Evolutionary conservation across 2,888 invertebrate genomes (phyloP), one percentile per base, ranked within the genome.

Genomic region (Emmelina monodactyla): DNA sequence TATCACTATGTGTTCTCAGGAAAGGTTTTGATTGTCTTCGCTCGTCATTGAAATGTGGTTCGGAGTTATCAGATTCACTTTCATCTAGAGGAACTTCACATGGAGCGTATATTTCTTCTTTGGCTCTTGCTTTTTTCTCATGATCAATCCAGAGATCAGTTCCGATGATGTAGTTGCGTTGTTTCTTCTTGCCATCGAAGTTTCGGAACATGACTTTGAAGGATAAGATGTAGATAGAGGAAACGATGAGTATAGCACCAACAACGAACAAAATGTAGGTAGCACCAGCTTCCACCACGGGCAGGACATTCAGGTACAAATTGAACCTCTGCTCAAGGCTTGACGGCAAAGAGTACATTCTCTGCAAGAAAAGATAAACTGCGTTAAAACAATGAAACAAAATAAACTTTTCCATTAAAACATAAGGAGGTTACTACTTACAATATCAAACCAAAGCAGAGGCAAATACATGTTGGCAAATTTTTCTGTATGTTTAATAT

Each of bases 361-460:
- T 83, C 92, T 91, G 82, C 16, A 66, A 71, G 53, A 44, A 33
- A 37, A n/a, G n/a, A n/a, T n/a, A n/a, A n/a, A n/a, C n/a, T n/a
- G n/a, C n/a, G n/a, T n/a, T n/a, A n/a, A n/a, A n/a, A n/a, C n/a
- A n/a, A n/a, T n/a, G n/a, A n/a, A n/a, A n/a, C n/a, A n/a, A n/a
- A n/a, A n/a, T n/a, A n/a, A n/a, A n/a, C n/a, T n/a, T n/a, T n/a
- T n/a, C n/a, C n/a, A n/a, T n/a, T n/a, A n/a, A n/a, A n/a, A n/a
- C n/a, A n/a, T n/a, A n/a, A n/a, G n/a, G n/a, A n/a, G n/a, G n/a
- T n/a, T 6, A 14, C 34, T 55, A 87, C 91, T 89, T 83, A 93
- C 94, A 58, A 92, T 91, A 83, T 94, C 93, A 45, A 92, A 92
- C 94, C 94, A 94, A 2, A 94, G 71, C 56, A 94, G 73, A 0